Percentiles rank a stretch among this genome's conserved stretches.
phyloP scores from a whole-genome alignment of 2,888 invertebrate species.

The Sminthurides aquaticus region DNA sequence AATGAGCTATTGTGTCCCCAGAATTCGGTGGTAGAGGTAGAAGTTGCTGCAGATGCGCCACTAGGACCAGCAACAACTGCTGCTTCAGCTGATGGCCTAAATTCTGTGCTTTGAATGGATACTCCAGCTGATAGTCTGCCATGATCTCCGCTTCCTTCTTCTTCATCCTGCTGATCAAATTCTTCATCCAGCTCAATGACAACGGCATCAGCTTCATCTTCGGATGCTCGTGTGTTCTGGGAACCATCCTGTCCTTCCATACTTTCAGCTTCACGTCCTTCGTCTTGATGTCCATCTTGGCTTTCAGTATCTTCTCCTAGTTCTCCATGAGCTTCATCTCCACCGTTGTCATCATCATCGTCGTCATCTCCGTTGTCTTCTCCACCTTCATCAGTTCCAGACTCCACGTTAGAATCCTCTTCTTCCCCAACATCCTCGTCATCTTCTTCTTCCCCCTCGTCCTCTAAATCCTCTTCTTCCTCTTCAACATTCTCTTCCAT shows the following conservation, averaged over 20 bases:
- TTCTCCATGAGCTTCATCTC: constrained; percentile 45
- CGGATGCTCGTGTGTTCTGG: constrained; percentile 2
- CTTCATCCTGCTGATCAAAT: constrained; percentile 11
- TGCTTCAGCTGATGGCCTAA: not conserved
- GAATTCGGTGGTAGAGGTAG: constrained; percentile 2
- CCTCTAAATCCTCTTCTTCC: constrained; percentile 22
- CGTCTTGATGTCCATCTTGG: constrained; percentile 47
- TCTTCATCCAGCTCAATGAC: constrained; percentile 18
- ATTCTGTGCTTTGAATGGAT: not conserved
- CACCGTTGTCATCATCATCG: constrained; percentile 48
- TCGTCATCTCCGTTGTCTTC: constrained; percentile 49
- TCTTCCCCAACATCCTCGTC: constrained; percentile 37
- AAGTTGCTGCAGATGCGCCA: constrained; percentile 11
- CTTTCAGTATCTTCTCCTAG: constrained; percentile 54
- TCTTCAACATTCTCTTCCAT: constrained; percentile 48
- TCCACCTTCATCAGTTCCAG: constrained; percentile 53
- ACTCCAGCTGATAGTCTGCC: not conserved
- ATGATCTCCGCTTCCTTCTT: not conserved
- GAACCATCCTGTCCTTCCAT: constrained; percentile 22
- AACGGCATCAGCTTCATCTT: constrained; percentile 29
- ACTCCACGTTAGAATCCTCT: constrained; percentile 47
- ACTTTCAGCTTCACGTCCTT: constrained; percentile 40
- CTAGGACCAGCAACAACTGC: not conserved
- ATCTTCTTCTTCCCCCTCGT: constrained; percentile 25
- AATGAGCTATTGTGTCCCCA: constrained; percentile 14